Conservation (phyloP, 1,140 invertebrate species). For the Zelostemma sp. region DNA sequence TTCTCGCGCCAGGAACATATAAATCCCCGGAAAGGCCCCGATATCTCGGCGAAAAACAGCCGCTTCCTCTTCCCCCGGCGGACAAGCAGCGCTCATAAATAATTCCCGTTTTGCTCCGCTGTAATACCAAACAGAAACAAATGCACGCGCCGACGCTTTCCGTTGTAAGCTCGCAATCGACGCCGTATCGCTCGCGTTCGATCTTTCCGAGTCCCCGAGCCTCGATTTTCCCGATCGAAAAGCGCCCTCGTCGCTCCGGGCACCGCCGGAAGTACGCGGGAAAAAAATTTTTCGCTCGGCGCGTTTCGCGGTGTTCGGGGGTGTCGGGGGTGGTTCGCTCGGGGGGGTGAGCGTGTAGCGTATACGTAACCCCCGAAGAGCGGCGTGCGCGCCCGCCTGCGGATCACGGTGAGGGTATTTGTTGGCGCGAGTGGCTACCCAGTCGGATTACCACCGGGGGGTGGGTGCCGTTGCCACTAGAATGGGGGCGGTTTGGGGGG, state of each 20-base stretch:
- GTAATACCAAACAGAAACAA: constrained; percentile 47
- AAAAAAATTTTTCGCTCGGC: constrained; percentile 57
- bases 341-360: constrained; percentile 49
- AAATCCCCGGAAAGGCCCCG: no score
- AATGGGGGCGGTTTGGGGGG: constrained; percentile 17
- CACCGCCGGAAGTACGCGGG: constrained; percentile 57
- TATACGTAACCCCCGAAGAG: constrained; percentile 38
- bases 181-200: constrained; percentile 38
- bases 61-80: no score
- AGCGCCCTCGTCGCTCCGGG: constrained; percentile 29
- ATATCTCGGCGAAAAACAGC: no score
- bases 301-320: constrained; percentile 60
- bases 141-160: constrained; percentile 48
- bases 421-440: constrained; percentile 70
- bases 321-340: constrained; percentile 68
- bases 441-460: constrained; percentile 67
- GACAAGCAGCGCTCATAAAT: constrained; percentile 48
- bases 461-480: constrained; percentile 13
- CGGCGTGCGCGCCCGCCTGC: constrained; percentile 44
- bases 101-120: constrained; percentile 39
- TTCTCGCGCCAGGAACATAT: no score
- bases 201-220: constrained; percentile 46
- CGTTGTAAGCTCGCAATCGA: no score
- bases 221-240: constrained; percentile 36
- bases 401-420: constrained; percentile 68